Conservation (phyloP, 2,113 vertebrate genomes). For the Monarcha castaneiventris region DNA sequence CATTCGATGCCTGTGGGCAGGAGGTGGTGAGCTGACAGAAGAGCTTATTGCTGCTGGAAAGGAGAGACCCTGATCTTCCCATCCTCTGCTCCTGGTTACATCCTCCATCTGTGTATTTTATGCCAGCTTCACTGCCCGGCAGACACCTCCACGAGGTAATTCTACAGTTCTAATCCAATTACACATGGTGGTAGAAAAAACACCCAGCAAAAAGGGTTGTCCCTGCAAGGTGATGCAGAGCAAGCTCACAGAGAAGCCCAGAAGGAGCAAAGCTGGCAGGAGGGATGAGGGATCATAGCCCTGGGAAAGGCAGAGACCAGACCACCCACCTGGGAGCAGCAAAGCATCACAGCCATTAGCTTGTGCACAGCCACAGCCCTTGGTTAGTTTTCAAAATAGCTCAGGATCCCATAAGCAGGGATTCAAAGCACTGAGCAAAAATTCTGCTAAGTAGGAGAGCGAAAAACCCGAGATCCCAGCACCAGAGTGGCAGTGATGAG, state of each 20-base stretch:
- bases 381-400: not conserved
- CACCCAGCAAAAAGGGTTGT: not conserved
- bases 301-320: not conserved
- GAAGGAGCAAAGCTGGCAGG: not conserved
- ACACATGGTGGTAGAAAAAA: not conserved
- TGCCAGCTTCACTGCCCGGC: not conserved
- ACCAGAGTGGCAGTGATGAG: rapidly evolving
- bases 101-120: not conserved
- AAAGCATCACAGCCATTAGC: not conserved
- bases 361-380: not conserved
- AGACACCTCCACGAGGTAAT: not conserved
- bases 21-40: not conserved
- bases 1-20: not conserved
- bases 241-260: not conserved
- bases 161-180: not conserved
- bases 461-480: not conserved
- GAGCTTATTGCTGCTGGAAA: not conserved
- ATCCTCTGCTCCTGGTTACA: not conserved
- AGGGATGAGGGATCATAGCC: not conserved
- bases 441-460: not conserved
- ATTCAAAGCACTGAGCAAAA: not conserved
- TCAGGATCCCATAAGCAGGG: not conserved
- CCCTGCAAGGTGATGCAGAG: not conserved
- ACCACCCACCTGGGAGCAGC: not conserved
- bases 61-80: not conserved